Percentiles rank a stretch among this genome's conserved stretches.
These are phyloP conservation scores for Manis crassicaudata DNA, from an alignment of 2,797 vertebrate genomes.

Conservation along the genomic window DNA sequence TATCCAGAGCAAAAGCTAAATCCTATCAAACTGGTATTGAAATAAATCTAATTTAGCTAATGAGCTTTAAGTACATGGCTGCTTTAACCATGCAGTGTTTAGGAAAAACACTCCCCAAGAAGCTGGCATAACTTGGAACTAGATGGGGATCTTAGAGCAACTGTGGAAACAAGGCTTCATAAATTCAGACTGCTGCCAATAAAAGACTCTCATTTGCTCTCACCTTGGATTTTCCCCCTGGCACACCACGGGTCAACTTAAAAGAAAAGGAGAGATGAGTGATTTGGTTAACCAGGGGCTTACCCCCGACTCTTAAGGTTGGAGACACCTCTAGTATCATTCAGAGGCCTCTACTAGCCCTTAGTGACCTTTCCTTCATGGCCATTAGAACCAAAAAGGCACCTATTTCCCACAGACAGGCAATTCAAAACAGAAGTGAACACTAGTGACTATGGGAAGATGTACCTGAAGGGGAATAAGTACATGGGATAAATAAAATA, in stretches of 20 bases:
- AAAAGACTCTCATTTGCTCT: background rate
- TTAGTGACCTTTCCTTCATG: background rate
- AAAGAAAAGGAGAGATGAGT: background rate
- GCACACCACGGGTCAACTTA: background rate
- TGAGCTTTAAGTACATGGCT: background rate
- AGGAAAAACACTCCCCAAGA: background rate
- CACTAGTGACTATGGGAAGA: background rate
- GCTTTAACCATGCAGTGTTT: background rate
- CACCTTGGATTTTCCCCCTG: background rate
- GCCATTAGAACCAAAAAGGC: background rate
- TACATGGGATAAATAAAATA: background rate
- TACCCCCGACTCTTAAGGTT: background rate
- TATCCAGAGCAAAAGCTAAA: constrained; percentile 34
- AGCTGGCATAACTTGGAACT: background rate
- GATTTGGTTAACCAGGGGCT: background rate
- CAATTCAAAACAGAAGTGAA: background rate
- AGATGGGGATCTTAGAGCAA: background rate
- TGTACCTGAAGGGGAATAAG: background rate
- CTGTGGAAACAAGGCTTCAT: background rate
- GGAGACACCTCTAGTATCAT: background rate
- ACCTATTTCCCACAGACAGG: background rate
- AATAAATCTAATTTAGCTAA: constrained; percentile 39
- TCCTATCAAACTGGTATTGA: background rate
- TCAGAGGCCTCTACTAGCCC: background rate
- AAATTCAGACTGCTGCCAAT: background rate